Percentiles rank a stretch among this genome's conserved stretches.
Evolutionary conservation across 2,888 invertebrate species (phyloP).

Genomic region (Dione vanillae): DNA sequence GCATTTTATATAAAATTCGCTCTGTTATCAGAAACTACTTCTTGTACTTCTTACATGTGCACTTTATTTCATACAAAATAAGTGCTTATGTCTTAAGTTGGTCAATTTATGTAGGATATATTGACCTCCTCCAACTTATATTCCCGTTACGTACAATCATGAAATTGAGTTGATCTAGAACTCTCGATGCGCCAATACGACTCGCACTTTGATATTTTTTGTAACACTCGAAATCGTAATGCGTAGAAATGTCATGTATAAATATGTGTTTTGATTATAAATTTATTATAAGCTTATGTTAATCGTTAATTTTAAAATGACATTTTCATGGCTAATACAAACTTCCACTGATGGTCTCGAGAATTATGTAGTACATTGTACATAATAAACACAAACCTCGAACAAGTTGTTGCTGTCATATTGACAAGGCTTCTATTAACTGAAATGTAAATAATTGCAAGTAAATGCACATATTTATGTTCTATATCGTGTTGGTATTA

Average conservation of each 20-base stretch:
- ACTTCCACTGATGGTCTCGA: neutral
- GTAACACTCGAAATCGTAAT: constrained; percentile 1
- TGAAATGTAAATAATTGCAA: constrained; percentile 41
- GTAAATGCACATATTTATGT: constrained; percentile 28
- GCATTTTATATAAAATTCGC: too few species aligned
- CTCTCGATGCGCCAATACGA: too few species aligned
- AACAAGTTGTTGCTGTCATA: constrained; percentile 12
- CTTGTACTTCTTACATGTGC: too few species aligned
- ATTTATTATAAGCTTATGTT: constrained; percentile 2
- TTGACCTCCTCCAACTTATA: too few species aligned
- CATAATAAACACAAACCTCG: constrained; percentile 22
- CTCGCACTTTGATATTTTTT: neutral
- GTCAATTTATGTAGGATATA: too few species aligned
- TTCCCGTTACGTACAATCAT: too few species aligned
- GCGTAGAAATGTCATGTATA: constrained; percentile 1
- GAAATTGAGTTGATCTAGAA: too few species aligned
- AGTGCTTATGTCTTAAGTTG: too few species aligned
- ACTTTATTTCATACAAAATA: too few species aligned
- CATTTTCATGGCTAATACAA: constrained; percentile 1
- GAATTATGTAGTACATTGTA: constrained; percentile 2
- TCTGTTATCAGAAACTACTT: too few species aligned
- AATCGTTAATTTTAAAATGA: constrained; percentile 15
- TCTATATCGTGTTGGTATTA: constrained; percentile 41
- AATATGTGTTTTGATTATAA: constrained; percentile 11
- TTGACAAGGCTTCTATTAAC: constrained; percentile 35